A percentile compares a stretch with the other conserved stretches of the same genome.
Evolutionary conservation across 2,888 invertebrate genomes (phyloP).

Genomic region (Dysmachus trigonus): DNA sequence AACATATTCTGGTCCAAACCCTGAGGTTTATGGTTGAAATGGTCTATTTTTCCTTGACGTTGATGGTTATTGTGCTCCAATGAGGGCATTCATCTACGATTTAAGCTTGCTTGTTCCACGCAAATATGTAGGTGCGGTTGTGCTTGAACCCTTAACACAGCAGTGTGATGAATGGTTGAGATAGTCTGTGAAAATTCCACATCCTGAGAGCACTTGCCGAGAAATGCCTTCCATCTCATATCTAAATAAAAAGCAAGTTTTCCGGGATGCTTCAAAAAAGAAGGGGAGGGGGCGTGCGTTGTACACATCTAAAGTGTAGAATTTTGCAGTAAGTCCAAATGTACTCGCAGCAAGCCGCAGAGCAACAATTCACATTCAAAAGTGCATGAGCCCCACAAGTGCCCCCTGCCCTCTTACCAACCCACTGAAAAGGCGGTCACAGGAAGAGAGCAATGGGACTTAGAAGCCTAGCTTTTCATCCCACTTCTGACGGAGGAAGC

Average conservation of each 20-base stretch:
- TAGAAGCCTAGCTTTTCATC: neutral
- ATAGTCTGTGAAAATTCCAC: neutral
- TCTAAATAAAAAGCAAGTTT: slow-evolving; percentile 20
- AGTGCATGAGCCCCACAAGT: slow-evolving; percentile 10
- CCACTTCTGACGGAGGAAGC: slow-evolving; percentile 8
- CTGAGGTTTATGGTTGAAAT: neutral
- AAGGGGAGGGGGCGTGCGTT: no score
- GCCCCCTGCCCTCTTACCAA: neutral
- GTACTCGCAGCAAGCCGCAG: neutral
- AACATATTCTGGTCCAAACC: neutral
- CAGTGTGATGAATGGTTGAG: neutral
- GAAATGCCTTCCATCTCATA: neutral
- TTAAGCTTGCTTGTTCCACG: neutral
- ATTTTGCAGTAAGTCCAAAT: neutral
- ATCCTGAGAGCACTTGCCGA: neutral
- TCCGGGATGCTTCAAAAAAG: neutral
- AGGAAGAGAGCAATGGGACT: slow-evolving; percentile 6
- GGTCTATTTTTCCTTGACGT: neutral
- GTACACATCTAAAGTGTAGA: neutral
- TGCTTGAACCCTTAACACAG: neutral
- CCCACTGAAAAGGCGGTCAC: slow-evolving; percentile 1
- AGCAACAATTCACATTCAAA: slow-evolving; percentile 20
- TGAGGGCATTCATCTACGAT: neutral
- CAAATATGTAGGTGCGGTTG: neutral
- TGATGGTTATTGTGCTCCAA: neutral